Evolutionary conservation across 2,113 vertebrate genomes (phyloP).

Genomic region (Hemiscyllium ocellatum): DNA sequence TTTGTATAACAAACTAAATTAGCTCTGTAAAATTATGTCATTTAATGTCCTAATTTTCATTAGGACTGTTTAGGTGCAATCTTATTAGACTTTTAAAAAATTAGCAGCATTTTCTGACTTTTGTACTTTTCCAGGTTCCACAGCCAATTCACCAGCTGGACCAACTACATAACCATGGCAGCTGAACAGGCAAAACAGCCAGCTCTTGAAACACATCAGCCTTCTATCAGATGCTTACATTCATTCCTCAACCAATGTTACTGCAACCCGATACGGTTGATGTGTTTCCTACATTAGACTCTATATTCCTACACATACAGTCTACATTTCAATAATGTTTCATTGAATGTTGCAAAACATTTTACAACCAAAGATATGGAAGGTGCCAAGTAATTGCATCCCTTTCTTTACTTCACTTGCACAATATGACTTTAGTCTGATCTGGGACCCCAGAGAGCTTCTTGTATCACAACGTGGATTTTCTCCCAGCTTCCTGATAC

Average conservation of each 20-base stretch:
- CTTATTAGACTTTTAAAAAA: background rate
- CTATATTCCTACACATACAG: background rate
- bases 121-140: background rate
- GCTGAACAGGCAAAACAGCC: background rate
- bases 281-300: background rate
- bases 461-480: background rate
- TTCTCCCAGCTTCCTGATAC: background rate
- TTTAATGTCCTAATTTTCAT: no score
- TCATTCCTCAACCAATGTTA: background rate
- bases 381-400: background rate
- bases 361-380: background rate
- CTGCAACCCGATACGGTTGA: background rate
- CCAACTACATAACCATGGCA: background rate
- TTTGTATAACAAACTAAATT: no score
- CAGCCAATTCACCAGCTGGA: background rate
- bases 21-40: no score
- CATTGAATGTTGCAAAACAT: background rate
- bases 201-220: background rate
- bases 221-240: background rate
- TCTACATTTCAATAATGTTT: background rate
- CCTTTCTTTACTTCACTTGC: background rate
- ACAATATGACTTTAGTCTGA: background rate
- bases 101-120: background rate
- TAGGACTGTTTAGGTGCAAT: no score
- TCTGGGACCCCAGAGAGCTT: background rate